Conservation (phyloP, 1,140 invertebrate genomes). For the Plectrocnemia conspersa region DNA sequence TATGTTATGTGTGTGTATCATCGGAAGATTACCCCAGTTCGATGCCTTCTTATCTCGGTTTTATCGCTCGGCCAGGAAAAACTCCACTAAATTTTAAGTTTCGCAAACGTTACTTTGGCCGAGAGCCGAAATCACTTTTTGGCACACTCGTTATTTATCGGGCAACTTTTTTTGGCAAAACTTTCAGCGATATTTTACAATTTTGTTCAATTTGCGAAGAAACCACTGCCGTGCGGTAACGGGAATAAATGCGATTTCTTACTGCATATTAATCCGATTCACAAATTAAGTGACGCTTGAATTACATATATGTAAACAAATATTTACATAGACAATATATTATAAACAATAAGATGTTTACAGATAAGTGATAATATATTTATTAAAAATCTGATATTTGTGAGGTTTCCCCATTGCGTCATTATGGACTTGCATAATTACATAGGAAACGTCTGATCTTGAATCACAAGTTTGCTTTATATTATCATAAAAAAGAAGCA, state of each 20-base stretch:
- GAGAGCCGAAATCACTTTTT: conserved; percentile 27
- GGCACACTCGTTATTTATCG: conserved; percentile 32
- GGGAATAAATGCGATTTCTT: conserved; percentile 1
- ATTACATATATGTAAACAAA: no score
- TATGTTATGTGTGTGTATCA: neutral
- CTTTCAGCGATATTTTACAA: conserved; percentile 32
- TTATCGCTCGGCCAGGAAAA: conserved; percentile 6
- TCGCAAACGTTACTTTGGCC: conserved; percentile 16
- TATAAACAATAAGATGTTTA: no score
- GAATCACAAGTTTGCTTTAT: no score
- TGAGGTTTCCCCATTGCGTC: no score
- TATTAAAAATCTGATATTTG: no score
- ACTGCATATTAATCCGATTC: no score
- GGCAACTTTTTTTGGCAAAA: conserved; percentile 26
- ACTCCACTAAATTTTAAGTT: conserved; percentile 31
- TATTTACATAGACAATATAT: no score
- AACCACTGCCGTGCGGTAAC: conserved; percentile 8
- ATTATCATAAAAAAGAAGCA: no score
- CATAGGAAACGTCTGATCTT: no score
- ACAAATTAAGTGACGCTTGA: no score
- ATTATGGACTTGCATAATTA: no score
- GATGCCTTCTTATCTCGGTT: neutral
- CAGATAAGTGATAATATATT: no score
- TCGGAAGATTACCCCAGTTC: neutral
- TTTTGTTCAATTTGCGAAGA: conserved; percentile 30